Base-by-base conservation (phyloP, 2,888 invertebrate genomes). In the Tetranychus truncatus region DNA sequence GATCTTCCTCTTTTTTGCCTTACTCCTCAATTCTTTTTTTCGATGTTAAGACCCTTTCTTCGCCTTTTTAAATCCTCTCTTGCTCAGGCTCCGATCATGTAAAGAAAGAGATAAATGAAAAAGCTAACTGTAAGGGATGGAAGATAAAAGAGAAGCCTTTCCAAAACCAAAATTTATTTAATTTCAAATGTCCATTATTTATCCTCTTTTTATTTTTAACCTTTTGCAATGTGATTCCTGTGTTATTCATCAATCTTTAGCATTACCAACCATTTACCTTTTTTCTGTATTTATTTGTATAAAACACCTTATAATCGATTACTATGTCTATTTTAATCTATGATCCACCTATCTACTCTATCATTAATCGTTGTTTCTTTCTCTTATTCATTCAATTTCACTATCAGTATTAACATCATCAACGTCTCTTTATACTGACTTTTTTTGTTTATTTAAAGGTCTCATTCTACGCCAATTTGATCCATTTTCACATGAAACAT, bases 361-460 rank as follows among this genome's bases (percentile, higher is more conserved):
- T 66, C 66, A 66, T 66, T 20, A 66, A 66, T 66, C n/a, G n/a
- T 66, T 66, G n/a, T 66, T 66, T 66, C 20, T 20, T 66, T 66
- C 18, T 66, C n/a, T 20, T 6, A 20, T 11, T 20, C 66, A 66
- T 66, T 66, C 7, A 20, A 20, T 18, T 7, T 20, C 66, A 18
- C 66, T 66, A 20, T 20, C 20, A 66, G n/a, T 66, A 18, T 20
- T 66, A 18, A 18, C 66, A 20, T 11, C 11, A 20, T 20, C 18
- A 18, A 20, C 66, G 6, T 20, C 20, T 15, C 11, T 20, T 20
- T 20, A 11, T 15, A 20, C 18, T 66, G 18, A 11, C 18, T 20
- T 20, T 20, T n/a, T 18, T 20, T 66, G 66, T 20, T 20, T 66
- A 66, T 20, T 66, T 20, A 20, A 18, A 18, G 18, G n/a, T 66